Conservation (phyloP, 1,140 invertebrate species). For the Drosophila micromelanica region DNA sequence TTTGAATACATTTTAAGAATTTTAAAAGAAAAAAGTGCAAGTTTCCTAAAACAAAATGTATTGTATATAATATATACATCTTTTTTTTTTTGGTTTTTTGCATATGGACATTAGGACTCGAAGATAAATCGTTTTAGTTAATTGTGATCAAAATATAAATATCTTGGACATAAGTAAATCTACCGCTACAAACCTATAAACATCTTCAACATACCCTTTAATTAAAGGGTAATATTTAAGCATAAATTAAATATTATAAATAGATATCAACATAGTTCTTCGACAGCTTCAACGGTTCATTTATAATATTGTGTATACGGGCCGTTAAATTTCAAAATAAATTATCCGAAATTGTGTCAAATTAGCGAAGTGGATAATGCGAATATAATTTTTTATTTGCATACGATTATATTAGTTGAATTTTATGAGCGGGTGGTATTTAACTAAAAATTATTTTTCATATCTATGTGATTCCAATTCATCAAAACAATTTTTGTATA, state of each 20-base stretch:
- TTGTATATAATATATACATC: too few species aligned
- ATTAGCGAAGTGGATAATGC: constrained; percentile 33
- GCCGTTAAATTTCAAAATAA: constrained; percentile 37
- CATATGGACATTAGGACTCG: too few species aligned
- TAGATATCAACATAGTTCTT: constrained; percentile 1
- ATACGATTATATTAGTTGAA: constrained; percentile 31
- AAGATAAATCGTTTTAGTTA: too few species aligned
- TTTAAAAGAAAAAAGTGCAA: too few species aligned
- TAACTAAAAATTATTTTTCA: not conserved
- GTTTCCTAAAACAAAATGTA: too few species aligned
- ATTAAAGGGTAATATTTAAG: not conserved
- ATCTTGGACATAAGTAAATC: too few species aligned
- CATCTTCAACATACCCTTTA: not conserved
- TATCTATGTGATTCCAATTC: not conserved
- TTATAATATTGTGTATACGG: constrained; percentile 23
- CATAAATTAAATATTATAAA: constrained; percentile 3
- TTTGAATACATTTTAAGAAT: too few species aligned
- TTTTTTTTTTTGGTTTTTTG: too few species aligned
- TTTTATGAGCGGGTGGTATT: not conserved
- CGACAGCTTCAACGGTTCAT: constrained; percentile 7
- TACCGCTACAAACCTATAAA: too few species aligned
- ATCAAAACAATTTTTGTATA: not conserved
- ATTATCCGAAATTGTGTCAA: constrained; percentile 50
- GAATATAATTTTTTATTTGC: constrained; percentile 42
- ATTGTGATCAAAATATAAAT: not conserved